Conservation (phyloP, 2,113 vertebrate genomes). For the Pogona vitticeps region DNA sequence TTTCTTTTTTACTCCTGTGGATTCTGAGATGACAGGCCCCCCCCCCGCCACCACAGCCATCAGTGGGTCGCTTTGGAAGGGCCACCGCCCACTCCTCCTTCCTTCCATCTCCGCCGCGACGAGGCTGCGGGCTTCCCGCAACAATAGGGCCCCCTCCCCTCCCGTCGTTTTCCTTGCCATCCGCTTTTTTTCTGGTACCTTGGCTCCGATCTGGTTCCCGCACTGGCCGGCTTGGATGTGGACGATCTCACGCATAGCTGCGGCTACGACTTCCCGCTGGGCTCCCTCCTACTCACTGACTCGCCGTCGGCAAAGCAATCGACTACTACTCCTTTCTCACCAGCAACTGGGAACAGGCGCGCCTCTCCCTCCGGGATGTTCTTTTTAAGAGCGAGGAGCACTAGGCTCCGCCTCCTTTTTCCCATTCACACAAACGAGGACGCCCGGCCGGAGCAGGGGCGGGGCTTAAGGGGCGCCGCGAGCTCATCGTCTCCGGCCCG, state of each 20-base stretch:
- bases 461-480: neutral
- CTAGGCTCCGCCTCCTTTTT: neutral
- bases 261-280: neutral
- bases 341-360: neutral
- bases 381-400: neutral
- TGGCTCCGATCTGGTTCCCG: constrained; percentile 95
- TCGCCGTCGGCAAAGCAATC: too few species aligned
- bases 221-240: constrained; percentile 92
- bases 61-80: too few species aligned
- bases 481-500: neutral
- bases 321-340: too few species aligned
- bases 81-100: too few species aligned
- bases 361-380: neutral
- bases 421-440: neutral
- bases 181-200: constrained; percentile 76
- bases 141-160: rapidly evolving
- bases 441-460: neutral
- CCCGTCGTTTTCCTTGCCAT: rapidly evolving
- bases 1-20: too few species aligned
- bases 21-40: too few species aligned
- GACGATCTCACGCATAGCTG: constrained; percentile 93
- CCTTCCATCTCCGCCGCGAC: too few species aligned
- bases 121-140: rapidly evolving
- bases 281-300: too few species aligned
- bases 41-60: neutral